Conservation (phyloP, 1,140 invertebrate species). For the Diabrotica undecimpunctata region DNA sequence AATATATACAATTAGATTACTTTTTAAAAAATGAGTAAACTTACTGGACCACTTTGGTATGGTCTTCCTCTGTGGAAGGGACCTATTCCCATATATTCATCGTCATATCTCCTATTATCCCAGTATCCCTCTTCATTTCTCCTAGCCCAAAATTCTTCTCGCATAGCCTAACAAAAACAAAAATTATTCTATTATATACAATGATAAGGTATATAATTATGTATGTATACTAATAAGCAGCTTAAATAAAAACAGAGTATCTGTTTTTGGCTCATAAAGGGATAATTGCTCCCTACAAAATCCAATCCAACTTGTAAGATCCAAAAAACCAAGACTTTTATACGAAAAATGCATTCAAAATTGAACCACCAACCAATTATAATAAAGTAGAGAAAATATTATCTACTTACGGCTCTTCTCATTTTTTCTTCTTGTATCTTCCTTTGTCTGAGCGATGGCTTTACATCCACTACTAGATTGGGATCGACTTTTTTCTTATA, state of each 20-base stretch:
- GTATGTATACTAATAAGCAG: no score
- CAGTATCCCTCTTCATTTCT: conserved; percentile 78
- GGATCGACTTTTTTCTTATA: conserved; percentile 97
- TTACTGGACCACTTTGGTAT: conserved; percentile 50
- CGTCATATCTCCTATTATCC: conserved; percentile 78
- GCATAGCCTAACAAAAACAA: conserved; percentile 36
- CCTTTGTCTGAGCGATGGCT: conserved; percentile 81
- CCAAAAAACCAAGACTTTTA: no score
- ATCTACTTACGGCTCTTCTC: conserved; percentile 62
- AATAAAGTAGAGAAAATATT: conserved; percentile 1
- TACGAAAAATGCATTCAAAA: no score
- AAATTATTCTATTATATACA: background rate
- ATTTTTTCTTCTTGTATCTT: conserved; percentile 86
- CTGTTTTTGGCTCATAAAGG: no score
- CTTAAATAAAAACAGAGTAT: no score
- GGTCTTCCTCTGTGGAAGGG: conserved; percentile 50
- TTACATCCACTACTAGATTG: conserved; percentile 91
- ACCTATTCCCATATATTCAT: conserved; percentile 73
- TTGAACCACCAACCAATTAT: no score
- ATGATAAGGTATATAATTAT: no score
- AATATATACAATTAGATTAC: no score
- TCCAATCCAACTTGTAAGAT: no score
- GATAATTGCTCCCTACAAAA: no score
- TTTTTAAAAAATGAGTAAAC: no score
- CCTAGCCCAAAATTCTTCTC: conserved; percentile 56